phyloP scores from a whole-genome alignment of 2,113 vertebrate genomes.

The Marmota monax region DNA sequence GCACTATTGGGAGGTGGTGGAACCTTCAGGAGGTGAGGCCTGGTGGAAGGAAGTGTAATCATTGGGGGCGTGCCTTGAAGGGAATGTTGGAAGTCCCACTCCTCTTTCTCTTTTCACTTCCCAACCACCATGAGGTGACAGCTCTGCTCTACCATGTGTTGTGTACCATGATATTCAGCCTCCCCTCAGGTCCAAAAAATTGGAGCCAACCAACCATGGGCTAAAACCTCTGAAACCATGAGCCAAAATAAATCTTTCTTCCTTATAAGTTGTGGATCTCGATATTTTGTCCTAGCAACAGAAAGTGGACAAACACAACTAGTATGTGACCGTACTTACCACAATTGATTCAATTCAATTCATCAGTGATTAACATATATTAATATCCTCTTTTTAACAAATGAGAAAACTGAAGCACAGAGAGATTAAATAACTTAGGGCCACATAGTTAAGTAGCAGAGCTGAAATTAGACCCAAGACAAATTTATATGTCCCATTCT shows the following conservation, averaged over 20 bases:
- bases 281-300: neutral
- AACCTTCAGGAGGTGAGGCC: neutral
- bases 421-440: neutral
- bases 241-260: neutral
- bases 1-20: too few relatives aligned
- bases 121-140: neutral
- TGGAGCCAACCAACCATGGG: neutral
- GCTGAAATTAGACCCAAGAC: neutral
- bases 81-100: neutral
- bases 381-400: neutral
- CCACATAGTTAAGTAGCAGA: neutral
- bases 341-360: neutral
- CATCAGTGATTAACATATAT: neutral
- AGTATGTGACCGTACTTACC: neutral
- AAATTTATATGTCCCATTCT: neutral
- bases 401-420: neutral
- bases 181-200: neutral
- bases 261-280: neutral
- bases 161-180: neutral
- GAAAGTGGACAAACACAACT: neutral
- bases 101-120: neutral
- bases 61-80: neutral
- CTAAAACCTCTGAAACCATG: neutral
- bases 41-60: neutral
- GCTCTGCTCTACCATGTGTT: neutral